phyloP scores from a whole-genome alignment of 1,140 invertebrate species.

The Adoxophyes honmai region DNA sequence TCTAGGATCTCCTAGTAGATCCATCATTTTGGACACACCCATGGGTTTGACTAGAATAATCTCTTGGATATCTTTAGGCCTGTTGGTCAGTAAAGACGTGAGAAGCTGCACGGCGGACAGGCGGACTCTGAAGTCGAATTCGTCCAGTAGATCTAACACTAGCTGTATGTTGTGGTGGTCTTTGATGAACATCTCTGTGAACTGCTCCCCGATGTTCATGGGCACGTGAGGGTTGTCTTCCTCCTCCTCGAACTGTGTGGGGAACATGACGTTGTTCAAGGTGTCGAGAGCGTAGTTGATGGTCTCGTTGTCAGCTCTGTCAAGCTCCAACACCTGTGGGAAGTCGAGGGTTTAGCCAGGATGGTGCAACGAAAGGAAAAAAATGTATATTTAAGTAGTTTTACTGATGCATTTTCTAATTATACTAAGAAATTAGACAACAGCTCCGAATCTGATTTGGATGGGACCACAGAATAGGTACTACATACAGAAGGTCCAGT shows the following conservation, averaged over 20 bases:
- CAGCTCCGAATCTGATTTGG: too few relatives aligned
- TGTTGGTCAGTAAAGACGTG: conserved; percentile 88
- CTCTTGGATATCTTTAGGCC: conserved; percentile 96
- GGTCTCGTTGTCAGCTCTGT: conserved; percentile 93
- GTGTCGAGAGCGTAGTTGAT: conserved; percentile 94
- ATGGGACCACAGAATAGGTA: too few relatives aligned
- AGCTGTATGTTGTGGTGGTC: conserved; percentile 91
- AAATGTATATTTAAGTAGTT: too few relatives aligned
- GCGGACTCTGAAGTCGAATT: conserved; percentile 95
- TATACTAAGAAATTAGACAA: too few relatives aligned
- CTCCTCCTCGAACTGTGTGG: conserved; percentile 90
- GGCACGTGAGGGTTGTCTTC: conserved; percentile 80
- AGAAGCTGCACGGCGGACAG: conserved; percentile 92
- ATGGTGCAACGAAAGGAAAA: too few relatives aligned
- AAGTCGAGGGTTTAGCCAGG: too few relatives aligned
- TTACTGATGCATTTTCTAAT: too few relatives aligned
- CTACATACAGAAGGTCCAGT: too few relatives aligned
- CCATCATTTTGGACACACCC: conserved; percentile 99
- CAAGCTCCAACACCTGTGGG: conserved; percentile 81
- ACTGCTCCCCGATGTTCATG: conserved; percentile 92
- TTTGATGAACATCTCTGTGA: conserved; percentile 99
- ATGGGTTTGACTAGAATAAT: conserved; percentile 95
- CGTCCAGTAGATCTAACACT: conserved; percentile 93
- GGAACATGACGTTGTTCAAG: conserved; percentile 92
- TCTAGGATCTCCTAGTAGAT: conserved; percentile 93